Conservation (phyloP, 2,888 invertebrate genomes). For the Tigriopus californicus region DNA sequence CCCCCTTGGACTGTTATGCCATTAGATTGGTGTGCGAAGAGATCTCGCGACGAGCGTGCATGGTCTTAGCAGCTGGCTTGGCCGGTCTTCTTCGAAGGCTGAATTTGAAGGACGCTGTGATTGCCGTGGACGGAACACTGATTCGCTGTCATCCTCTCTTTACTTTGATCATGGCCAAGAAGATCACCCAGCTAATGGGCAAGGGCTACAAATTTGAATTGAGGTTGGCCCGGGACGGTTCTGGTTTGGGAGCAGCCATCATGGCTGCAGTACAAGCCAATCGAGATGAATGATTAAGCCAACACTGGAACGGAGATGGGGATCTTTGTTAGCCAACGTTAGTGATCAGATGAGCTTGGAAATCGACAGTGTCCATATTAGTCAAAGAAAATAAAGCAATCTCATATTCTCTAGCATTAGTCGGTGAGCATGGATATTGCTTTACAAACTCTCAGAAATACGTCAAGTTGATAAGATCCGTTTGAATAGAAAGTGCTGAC, state of each 20-base stretch:
- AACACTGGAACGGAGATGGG: not conserved
- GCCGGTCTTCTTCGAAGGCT: constrained; percentile 34
- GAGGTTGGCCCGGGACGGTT: constrained; percentile 33
- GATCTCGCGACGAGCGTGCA: constrained; percentile 33
- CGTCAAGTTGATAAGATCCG: no score
- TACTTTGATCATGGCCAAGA: constrained; percentile 31
- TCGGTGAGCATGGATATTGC: no score
- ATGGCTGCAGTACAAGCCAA: constrained; percentile 29
- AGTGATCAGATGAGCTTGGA: no score
- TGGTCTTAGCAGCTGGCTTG: constrained; percentile 33
- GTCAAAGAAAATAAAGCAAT: no score
- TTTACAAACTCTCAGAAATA: no score
- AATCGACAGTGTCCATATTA: no score
- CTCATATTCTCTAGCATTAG: no score
- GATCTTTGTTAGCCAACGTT: no score
- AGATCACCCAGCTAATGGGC: constrained; percentile 26
- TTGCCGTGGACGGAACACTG: constrained; percentile 38
- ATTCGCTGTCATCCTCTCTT: constrained; percentile 35
- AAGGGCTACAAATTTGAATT: constrained; percentile 29
- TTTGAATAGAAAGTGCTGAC: no score
- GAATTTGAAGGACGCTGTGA: constrained; percentile 30
- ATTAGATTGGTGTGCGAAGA: constrained; percentile 32
- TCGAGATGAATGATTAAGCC: not conserved
- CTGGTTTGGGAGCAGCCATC: constrained; percentile 34
- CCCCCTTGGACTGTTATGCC: constrained; percentile 62